These are phyloP conservation scores for Brachyptera risi DNA, from an alignment of 2,888 invertebrate species.

Conservation along the genomic window DNA sequence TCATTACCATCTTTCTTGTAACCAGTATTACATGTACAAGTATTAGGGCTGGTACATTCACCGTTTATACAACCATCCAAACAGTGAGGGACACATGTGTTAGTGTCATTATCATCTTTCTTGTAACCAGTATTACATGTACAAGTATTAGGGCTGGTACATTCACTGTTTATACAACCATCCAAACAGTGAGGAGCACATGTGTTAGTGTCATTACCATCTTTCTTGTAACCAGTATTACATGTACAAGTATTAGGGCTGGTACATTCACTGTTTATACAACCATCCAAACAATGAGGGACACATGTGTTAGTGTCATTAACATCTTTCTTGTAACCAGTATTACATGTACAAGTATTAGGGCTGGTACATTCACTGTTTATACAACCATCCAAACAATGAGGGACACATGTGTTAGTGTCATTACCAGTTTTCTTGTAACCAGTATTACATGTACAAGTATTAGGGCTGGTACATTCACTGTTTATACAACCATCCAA, in stretches of 20 bases:
- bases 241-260: constrained; percentile 22
- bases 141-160: constrained; percentile 34
- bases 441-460: constrained; percentile 17
- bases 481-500: constrained; percentile 8
- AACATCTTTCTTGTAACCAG: constrained; percentile 39
- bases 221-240: constrained; percentile 4
- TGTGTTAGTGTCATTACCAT: too few species aligned
- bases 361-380: constrained; percentile 44
- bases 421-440: constrained; percentile 4
- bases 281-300: constrained; percentile 19
- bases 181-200: constrained; percentile 32
- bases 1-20: constrained; percentile 11
- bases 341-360: constrained; percentile 47
- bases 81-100: constrained; percentile 34
- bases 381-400: constrained; percentile 39
- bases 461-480: constrained; percentile 14
- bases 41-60: constrained; percentile 31
- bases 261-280: constrained; percentile 17
- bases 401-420: constrained; percentile 46
- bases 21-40: constrained; percentile 35
- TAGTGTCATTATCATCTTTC: neutral
- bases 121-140: constrained; percentile 33
- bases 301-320: constrained; percentile 1
- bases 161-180: constrained; percentile 31
- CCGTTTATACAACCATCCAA: constrained; percentile 29